Percentiles rank a stretch among this genome's conserved stretches.
Evolutionary conservation across 2,888 invertebrate species (phyloP).

Genomic region (Druceiella hillmani): DNA sequence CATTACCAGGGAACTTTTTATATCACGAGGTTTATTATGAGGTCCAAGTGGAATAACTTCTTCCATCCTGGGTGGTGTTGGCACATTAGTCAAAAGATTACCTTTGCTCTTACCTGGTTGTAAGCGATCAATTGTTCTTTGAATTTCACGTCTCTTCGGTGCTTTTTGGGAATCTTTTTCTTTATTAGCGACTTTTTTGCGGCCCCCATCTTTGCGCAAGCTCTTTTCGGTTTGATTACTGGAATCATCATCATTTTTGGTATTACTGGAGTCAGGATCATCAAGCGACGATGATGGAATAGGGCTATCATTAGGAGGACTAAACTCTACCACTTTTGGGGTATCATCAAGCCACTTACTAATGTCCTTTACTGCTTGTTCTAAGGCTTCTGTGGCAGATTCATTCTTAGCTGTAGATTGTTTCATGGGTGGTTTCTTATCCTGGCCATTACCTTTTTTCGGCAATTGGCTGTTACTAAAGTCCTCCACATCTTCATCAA

Average conservation of each 20-base stretch:
- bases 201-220: conserved; percentile 35
- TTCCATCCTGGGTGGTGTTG: conserved; percentile 52
- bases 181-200: no score
- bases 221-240: conserved; percentile 36
- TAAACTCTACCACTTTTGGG: conserved; percentile 68
- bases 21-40: conserved; percentile 53
- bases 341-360: conserved; percentile 86
- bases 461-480: conserved; percentile 22
- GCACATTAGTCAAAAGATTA: conserved; percentile 68
- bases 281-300: conserved; percentile 60
- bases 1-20: conserved; percentile 49
- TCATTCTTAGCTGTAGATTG: conserved; percentile 47
- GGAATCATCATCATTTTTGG: conserved; percentile 38
- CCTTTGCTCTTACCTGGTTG: conserved; percentile 87
- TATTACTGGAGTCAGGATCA: conserved; percentile 49
- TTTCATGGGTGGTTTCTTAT: conserved; percentile 37
- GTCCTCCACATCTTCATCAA: conserved; percentile 29
- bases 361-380: conserved; percentile 77
- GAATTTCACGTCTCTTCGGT: conserved; percentile 62
- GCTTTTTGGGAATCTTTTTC: no score
- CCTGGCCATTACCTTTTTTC: conserved; percentile 21
- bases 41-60: conserved; percentile 51
- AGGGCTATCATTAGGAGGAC: conserved; percentile 76
- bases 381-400: conserved; percentile 50
- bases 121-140: conserved; percentile 76